These are phyloP conservation scores for Periophthalmodon schlosseri DNA, from an alignment of 2,113 vertebrate species.

Conservation along the genomic window DNA sequence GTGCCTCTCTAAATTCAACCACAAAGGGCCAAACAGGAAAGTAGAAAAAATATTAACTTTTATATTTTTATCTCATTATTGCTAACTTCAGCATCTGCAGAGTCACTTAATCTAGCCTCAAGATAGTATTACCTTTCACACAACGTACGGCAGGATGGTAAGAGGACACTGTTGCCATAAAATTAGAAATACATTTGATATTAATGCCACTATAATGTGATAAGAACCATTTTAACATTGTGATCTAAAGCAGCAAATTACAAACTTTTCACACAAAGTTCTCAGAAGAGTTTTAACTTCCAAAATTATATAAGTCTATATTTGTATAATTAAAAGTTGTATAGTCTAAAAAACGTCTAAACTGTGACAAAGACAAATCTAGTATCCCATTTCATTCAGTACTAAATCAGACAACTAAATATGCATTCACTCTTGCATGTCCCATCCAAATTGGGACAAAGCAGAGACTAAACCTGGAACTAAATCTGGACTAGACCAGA, in stretches of 20 bases:
- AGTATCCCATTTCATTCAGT: too few relatives aligned
- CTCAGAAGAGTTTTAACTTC: background rate
- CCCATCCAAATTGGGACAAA: too few relatives aligned
- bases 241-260: background rate
- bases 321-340: too few relatives aligned
- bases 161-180: background rate
- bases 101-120: background rate
- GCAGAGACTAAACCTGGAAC: too few relatives aligned
- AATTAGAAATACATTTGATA: background rate
- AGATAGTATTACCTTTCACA: background rate
- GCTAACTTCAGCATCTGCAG: background rate
- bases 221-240: background rate
- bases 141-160: background rate
- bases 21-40: background rate
- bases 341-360: background rate
- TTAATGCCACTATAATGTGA: background rate
- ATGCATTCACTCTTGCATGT: too few relatives aligned
- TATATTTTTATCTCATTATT: background rate
- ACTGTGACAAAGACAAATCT: background rate
- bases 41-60: background rate
- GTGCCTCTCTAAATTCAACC: background rate
- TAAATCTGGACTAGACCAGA: background rate
- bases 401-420: too few relatives aligned
- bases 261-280: slow-evolving; percentile 1
- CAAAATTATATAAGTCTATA: background rate